Evolutionary conservation across 2,888 invertebrate species (phyloP), one percentile per base, ranked within the genome.

Genomic region (Erebia ligea): DNA sequence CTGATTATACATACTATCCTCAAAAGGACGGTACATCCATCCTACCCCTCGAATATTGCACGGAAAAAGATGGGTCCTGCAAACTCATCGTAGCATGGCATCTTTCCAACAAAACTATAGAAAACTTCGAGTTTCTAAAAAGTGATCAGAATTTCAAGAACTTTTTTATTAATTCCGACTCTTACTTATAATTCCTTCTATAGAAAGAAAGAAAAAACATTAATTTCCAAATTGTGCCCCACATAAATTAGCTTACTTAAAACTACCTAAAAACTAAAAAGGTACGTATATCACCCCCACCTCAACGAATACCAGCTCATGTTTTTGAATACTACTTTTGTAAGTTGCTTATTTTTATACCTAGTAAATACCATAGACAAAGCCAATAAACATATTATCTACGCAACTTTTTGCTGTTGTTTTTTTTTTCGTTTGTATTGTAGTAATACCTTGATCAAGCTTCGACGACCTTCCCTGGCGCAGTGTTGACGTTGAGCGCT

Each of bases 71-170:
- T 54, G 88, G 88, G 1, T 80, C 88, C 1, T 92, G 92, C 77
- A 89, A 84, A 74, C 82, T 92, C 1, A 82, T 88, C 1, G 81
- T 89, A 0, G 92, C 90, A 0, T 92, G 92, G 92, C 90, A 92
- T 69, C 76, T 92, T 42, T 85, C 91, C 17, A 92, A 92, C 71
- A 68, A 79, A 0, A 84, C 87, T 11, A 81, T 92, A 63, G 91
- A 92, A 72, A 90, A 91, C 76, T 92, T 89, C 75, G 92, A 90
- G 72, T 90, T 88, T 73, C 80, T 92, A 34, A 88, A 86, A 71
- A 84, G 86, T 56, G 90, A 92, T 71, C 76, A 77, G 0, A 82
- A 78, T 13, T 92, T 92, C 72, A 89, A 88, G 73, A 87, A 87
- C 11, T 82, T 80, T 58, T 73, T 81, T 45, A 79, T 80, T 69